Percentiles rank a stretch among this genome's conserved stretches.
Evolutionary conservation across 2,888 invertebrate genomes (phyloP).

Genomic region (Polia nebulosa): DNA sequence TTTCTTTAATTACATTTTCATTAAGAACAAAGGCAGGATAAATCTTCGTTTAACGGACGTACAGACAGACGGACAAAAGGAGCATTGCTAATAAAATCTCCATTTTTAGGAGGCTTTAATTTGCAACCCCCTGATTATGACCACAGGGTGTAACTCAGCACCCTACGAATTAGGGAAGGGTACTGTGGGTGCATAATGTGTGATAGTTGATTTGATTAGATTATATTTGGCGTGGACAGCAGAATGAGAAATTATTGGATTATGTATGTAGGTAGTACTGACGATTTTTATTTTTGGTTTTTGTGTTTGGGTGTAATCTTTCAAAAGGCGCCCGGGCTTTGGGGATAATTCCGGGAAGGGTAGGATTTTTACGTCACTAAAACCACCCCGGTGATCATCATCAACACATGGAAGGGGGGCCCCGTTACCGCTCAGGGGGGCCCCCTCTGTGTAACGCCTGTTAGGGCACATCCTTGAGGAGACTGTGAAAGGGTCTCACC

Average conservation of each 20-base stretch:
- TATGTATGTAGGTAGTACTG: neutral
- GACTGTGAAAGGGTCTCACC: no score
- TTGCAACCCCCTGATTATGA: slow-evolving; percentile 53
- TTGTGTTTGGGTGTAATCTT: no score
- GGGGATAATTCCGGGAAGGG: no score
- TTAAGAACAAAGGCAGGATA: slow-evolving; percentile 40
- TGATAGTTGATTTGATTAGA: slow-evolving; percentile 39
- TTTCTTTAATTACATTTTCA: slow-evolving; percentile 58
- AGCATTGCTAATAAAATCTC: slow-evolving; percentile 52
- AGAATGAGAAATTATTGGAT: neutral
- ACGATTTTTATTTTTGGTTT: no score
- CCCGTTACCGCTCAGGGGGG: no score
- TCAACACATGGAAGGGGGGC: no score
- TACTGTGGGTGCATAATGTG: slow-evolving; percentile 39
- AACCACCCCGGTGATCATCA: no score
- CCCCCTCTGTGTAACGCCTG: no score
- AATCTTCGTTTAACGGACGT: slow-evolving; percentile 41
- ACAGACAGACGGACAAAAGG: slow-evolving; percentile 28
- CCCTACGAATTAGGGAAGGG: slow-evolving; percentile 45
- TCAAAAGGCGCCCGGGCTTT: no score
- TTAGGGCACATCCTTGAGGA: no score
- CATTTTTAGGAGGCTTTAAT: slow-evolving; percentile 57
- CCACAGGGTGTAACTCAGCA: slow-evolving; percentile 50
- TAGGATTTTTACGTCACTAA: no score
- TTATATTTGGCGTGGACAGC: slow-evolving; percentile 30